Evolutionary conservation across 2,113 vertebrate genomes (phyloP).

Genomic region (Ptilorrhoa leucosticta): DNA sequence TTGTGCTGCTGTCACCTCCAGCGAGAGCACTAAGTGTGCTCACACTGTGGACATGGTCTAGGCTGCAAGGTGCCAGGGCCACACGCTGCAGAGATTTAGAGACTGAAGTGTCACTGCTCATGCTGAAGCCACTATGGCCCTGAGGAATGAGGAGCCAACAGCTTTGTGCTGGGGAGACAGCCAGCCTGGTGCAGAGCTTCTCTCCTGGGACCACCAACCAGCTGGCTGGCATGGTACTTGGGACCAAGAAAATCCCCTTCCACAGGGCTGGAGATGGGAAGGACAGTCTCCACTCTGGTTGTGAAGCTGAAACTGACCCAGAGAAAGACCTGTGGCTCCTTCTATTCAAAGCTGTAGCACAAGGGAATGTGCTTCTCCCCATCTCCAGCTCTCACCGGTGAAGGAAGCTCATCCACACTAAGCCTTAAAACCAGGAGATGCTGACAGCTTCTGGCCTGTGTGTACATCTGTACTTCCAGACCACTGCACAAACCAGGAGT

Average conservation of each 20-base stretch:
- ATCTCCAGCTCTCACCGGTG: neutral
- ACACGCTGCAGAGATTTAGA: accelerated
- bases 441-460: neutral
- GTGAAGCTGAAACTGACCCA: neutral
- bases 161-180: neutral
- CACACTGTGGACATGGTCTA: neutral
- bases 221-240: accelerated
- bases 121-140: neutral
- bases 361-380: accelerated
- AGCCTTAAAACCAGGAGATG: neutral
- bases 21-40: accelerated
- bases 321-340: neutral
- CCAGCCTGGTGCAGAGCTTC: neutral
- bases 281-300: neutral
- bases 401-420: neutral
- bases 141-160: neutral
- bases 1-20: neutral
- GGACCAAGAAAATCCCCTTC: neutral
- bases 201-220: neutral
- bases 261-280: neutral
- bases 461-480: neutral
- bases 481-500: neutral
- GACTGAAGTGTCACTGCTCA: neutral
- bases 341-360: neutral
- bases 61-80: neutral